Percentiles rank a stretch among this genome's conserved stretches.
Conservation (phyloP, 2,113 vertebrate genomes). For the human (Homo sapiens) region GRCh38 chr11:8092001-8092500, state of each 20-base stretch:
- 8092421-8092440: background rate
- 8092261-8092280: too few relatives aligned
- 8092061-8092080: background rate
- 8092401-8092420: background rate
- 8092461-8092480: background rate
- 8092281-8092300: too few relatives aligned
- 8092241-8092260: too few relatives aligned
- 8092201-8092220: too few relatives aligned
- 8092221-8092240: too few relatives aligned
- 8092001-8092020: background rate
- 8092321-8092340: too few relatives aligned
- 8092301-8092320: too few relatives aligned
- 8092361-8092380: too few relatives aligned
- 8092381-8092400: too few relatives aligned
- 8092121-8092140: accelerated
- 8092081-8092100: background rate
- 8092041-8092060: background rate
- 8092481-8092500: background rate
- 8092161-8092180: too few relatives aligned
- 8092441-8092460: background rate
- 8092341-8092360: too few relatives aligned
- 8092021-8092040: background rate
- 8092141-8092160: background rate
- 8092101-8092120: background rate
- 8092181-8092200: too few relatives aligned